Percentiles rank a stretch among this genome's conserved stretches.
Evolutionary conservation across 2,888 invertebrate genomes (phyloP).

Genomic region (Horisme vitalbata): DNA sequence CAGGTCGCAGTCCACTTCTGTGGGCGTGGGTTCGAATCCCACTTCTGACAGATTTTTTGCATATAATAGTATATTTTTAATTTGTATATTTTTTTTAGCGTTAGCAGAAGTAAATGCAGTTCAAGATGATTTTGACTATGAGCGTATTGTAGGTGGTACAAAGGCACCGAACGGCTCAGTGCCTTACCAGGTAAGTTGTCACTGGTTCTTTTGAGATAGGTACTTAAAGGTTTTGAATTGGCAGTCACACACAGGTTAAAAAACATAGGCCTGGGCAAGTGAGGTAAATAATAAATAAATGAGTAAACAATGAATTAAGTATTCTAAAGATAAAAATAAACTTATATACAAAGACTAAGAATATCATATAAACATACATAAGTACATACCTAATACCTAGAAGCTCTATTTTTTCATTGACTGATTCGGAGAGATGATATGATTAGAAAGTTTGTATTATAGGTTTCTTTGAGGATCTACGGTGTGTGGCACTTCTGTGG

Average conservation of each 20-base stretch:
- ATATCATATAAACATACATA: no score
- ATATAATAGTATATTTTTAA: background rate
- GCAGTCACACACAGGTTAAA: no score
- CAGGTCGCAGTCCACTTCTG: slow-evolving; percentile 80
- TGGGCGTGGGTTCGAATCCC: slow-evolving; percentile 79
- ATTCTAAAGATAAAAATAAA: no score
- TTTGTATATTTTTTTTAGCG: slow-evolving; percentile 40
- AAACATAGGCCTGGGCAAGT: no score
- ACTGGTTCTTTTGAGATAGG: slow-evolving; percentile 74
- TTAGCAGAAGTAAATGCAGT: slow-evolving; percentile 52
- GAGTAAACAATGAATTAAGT: no score
- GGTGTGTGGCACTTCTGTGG: slow-evolving; percentile 83
- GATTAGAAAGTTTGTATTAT: no score
- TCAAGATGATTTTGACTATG: slow-evolving; percentile 61
- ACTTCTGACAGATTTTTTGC: slow-evolving; percentile 66
- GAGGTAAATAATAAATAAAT: no score
- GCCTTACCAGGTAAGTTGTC: slow-evolving; percentile 63
- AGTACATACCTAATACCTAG: no score
- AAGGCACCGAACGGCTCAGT: slow-evolving; percentile 76
- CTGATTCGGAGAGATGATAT: no score
- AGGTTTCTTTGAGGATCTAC: slow-evolving; percentile 72
- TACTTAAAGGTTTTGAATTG: no score
- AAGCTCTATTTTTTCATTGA: no score
- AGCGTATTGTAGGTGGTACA: slow-evolving; percentile 78
- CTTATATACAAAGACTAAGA: no score